Evolutionary conservation across 2,797 vertebrate species (phyloP), one percentile per base, ranked within the genome.

Genomic region (Tenualosa ilisha): DNA sequence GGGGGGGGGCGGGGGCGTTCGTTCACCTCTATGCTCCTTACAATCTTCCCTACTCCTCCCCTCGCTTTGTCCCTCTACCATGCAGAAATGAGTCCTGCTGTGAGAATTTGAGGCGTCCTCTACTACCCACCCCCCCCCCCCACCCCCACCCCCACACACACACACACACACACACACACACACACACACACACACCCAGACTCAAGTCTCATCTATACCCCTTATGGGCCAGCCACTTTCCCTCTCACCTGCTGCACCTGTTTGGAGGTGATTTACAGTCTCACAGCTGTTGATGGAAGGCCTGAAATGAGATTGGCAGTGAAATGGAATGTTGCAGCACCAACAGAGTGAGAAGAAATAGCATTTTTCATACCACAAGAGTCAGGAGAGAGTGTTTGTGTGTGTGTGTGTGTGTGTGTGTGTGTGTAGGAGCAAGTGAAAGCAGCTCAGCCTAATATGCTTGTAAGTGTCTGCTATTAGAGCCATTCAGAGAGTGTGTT

Each of bases 91-190:
- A 83, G 88, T 83, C 91, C 91, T 91, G 92, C 93, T 94, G 93
- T 95, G 93, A 92, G 92, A 88, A 85, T 93, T 91, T 95, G 92
- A 94, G 93, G 92, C 90, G 89, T 89, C 91, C 87, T 81, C 46
- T 49, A 49, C 46, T 49, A 0, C 59, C 6, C n/a, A 4, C 54
- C 54, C 54, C 54, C 17, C 54, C 54, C 3, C 59, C 22, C 59
- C 6, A 5, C 81, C 63, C 54, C 13, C 37, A 59, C 37, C 26
- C 54, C 83, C 26, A n/a, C n/a, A n/a, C n/a, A n/a, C n/a, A n/a
- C n/a, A n/a, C n/a, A n/a, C n/a, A n/a, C n/a, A n/a, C n/a, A n/a
- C n/a, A n/a, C n/a, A n/a, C n/a, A n/a, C n/a, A n/a, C n/a, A n/a
- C n/a, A n/a, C n/a, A n/a, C n/a, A n/a, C n/a, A n/a, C n/a, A n/a